Conservation (phyloP, 2,113 vertebrate species). For the Panthera uncia region DNA sequence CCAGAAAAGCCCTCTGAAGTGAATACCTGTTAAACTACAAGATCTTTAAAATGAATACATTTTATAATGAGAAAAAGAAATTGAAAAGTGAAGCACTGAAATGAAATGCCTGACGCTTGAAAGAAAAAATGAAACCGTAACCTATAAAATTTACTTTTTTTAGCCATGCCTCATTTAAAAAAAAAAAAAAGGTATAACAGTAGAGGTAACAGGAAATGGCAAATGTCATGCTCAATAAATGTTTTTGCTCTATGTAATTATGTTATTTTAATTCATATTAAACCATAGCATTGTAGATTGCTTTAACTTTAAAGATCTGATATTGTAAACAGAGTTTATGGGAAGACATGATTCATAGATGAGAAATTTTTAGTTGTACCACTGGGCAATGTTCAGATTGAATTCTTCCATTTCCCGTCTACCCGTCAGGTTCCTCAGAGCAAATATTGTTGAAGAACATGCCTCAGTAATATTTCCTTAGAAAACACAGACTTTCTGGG, state of each 20-base stretch:
- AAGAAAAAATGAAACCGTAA: constrained; percentile 36
- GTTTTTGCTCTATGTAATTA: neutral
- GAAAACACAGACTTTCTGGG: neutral
- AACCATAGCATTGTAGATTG: neutral
- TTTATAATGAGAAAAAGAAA: constrained; percentile 73
- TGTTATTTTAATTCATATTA: neutral
- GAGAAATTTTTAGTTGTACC: neutral
- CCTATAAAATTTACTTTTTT: constrained; percentile 41
- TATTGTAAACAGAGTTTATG: neutral
- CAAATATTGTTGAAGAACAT: neutral
- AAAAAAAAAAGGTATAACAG: neutral
- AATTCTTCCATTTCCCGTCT: constrained; percentile 7
- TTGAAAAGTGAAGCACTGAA: constrained; percentile 58
- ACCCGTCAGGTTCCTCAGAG: neutral
- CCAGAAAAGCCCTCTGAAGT: constrained; percentile 60
- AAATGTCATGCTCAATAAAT: neutral
- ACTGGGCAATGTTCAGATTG: neutral
- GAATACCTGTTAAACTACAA: constrained; percentile 66
- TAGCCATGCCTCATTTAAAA: constrained; percentile 4
- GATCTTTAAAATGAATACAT: constrained; percentile 73
- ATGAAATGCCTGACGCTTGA: constrained; percentile 33
- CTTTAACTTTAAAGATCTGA: neutral
- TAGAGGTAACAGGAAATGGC: neutral
- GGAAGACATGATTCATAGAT: neutral
- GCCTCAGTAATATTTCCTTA: neutral